Evolutionary conservation across 2,888 invertebrate species (phyloP).

Genomic region (Thera obeliscata): DNA sequence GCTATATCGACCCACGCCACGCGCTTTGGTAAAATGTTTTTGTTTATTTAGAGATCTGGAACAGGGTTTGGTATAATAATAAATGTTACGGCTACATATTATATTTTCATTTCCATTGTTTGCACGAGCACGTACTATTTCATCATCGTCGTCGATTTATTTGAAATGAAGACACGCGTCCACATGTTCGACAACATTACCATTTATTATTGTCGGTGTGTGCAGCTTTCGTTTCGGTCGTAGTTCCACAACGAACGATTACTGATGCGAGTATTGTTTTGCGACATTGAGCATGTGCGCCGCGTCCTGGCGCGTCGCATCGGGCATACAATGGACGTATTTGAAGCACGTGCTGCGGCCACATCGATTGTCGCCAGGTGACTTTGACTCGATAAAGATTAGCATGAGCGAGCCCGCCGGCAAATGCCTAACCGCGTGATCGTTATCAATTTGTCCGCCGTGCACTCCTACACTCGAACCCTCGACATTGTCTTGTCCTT

Average conservation of each 20-base stretch:
- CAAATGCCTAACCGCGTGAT: constrained; percentile 53
- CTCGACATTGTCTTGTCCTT: constrained; percentile 74
- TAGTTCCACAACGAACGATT: constrained; percentile 68
- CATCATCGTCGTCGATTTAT: constrained; percentile 67
- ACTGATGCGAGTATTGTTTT: constrained; percentile 77
- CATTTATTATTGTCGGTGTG: constrained; percentile 66
- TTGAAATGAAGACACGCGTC: constrained; percentile 67
- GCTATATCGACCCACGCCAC: constrained; percentile 53
- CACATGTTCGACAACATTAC: constrained; percentile 65
- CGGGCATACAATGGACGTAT: constrained; percentile 77
- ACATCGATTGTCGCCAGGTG: constrained; percentile 74
- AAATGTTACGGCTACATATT: constrained; percentile 48
- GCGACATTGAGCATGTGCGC: constrained; percentile 76
- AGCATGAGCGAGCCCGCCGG: constrained; percentile 64
- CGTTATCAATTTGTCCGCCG: constrained; percentile 75
- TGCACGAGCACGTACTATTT: constrained; percentile 65
- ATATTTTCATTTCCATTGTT: constrained; percentile 67
- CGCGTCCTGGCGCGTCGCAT: constrained; percentile 69
- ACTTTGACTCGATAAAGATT: constrained; percentile 71
- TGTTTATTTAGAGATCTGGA: constrained; percentile 30
- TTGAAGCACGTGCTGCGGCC: constrained; percentile 78
- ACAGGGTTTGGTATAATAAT: constrained; percentile 49
- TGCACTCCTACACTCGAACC: constrained; percentile 58
- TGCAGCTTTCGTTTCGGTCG: constrained; percentile 66
- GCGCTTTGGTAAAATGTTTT: constrained; percentile 40